A percentile compares a stretch with the other conserved stretches of the same genome.
Evolutionary conservation across 2,888 invertebrate genomes (phyloP).

Genomic region (Chloroclystis v-ata): DNA sequence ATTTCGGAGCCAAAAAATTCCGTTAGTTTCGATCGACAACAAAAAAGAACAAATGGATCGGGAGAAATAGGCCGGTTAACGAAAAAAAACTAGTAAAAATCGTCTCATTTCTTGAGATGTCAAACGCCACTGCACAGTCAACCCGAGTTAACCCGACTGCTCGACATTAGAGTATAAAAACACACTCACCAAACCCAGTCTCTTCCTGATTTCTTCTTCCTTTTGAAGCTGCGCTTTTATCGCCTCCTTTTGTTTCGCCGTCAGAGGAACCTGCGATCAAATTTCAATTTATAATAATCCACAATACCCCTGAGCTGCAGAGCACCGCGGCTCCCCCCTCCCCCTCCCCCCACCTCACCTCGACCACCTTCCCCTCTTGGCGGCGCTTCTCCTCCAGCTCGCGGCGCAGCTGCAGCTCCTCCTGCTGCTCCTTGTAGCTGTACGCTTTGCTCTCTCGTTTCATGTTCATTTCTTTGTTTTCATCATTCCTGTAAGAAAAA

Average conservation of each 20-base stretch:
- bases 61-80: too few species aligned
- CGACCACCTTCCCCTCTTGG: constrained; percentile 86
- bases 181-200: constrained; percentile 78
- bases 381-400: constrained; percentile 94
- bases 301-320: too few species aligned
- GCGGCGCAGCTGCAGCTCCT: constrained; percentile 93
- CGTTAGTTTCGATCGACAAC: too few species aligned
- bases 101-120: too few species aligned
- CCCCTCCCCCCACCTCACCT: too few species aligned
- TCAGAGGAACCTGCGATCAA: constrained; percentile 48
- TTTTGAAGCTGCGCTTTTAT: constrained; percentile 91
- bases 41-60: too few species aligned
- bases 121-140: too few species aligned
- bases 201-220: constrained; percentile 86
- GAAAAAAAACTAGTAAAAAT: too few species aligned
- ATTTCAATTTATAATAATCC: background rate
- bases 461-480: constrained; percentile 83
- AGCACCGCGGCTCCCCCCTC: too few species aligned
- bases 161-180: too few species aligned
- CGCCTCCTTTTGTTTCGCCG: constrained; percentile 94
- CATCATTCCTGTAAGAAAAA: constrained; percentile 57
- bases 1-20: too few species aligned
- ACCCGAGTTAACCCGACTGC: too few species aligned
- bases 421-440: constrained; percentile 97
- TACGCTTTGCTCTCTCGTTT: constrained; percentile 98